A percentile compares a stretch with the other conserved stretches of the same genome.
Evolutionary conservation across 2,797 vertebrate species (phyloP).

Genomic region (Chelmon rostratus): DNA sequence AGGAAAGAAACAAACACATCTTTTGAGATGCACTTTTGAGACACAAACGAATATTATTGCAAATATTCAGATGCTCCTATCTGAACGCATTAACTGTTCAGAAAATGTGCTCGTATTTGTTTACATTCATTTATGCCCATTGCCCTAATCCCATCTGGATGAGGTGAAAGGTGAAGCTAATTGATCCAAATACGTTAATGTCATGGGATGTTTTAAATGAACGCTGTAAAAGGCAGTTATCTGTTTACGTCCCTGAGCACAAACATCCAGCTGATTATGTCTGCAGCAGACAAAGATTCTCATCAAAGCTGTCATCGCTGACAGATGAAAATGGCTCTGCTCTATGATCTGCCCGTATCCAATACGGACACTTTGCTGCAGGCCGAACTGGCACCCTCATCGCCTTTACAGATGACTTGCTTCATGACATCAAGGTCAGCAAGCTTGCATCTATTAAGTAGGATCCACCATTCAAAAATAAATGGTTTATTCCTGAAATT

Average conservation of each 20-base stretch:
- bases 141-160: neutral
- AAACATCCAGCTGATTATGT: slow-evolving; percentile 27
- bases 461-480: slow-evolving; percentile 31
- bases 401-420: slow-evolving; percentile 56
- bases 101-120: neutral
- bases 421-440: slow-evolving; percentile 58
- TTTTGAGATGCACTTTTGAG: neutral
- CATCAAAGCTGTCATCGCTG: slow-evolving; percentile 53
- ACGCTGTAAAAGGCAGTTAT: slow-evolving; percentile 21
- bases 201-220: slow-evolving; percentile 7
- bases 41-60: neutral
- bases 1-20: neutral
- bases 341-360: slow-evolving; percentile 25
- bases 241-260: slow-evolving; percentile 31
- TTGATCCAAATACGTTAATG: slow-evolving; percentile 31
- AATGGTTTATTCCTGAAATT: slow-evolving; percentile 46
- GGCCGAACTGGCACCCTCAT: slow-evolving; percentile 27
- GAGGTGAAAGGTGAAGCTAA: slow-evolving; percentile 2
- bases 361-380: slow-evolving; percentile 25
- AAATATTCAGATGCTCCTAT: neutral
- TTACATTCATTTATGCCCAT: neutral
- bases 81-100: neutral
- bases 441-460: slow-evolving; percentile 48
- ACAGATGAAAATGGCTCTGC: slow-evolving; percentile 43
- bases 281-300: slow-evolving; percentile 39